phyloP scores from a whole-genome alignment of 2,888 invertebrate genomes.

The Boloria euphrosyne region DNA sequence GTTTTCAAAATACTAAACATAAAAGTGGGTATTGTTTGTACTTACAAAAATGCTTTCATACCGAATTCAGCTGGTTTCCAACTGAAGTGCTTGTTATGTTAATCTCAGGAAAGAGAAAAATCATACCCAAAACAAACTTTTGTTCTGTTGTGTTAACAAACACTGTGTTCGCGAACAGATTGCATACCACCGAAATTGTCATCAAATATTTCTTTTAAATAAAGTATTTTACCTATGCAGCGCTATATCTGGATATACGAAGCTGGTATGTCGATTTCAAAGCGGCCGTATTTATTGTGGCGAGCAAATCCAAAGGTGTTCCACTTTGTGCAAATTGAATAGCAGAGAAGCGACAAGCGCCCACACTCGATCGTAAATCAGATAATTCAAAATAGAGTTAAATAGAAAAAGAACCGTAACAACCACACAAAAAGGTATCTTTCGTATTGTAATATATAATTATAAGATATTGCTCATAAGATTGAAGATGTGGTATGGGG shows the following conservation, averaged over 20 bases:
- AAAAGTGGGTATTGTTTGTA: constrained; percentile 35
- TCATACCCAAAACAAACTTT: constrained; percentile 25
- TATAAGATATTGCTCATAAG: constrained; percentile 55
- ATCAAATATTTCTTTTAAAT: neutral
- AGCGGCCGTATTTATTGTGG: constrained; percentile 54
- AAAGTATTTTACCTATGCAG: neutral
- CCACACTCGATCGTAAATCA: constrained; percentile 71
- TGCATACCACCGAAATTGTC: constrained; percentile 5
- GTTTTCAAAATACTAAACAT: constrained; percentile 57
- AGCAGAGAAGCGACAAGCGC: constrained; percentile 58
- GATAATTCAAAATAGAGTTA: constrained; percentile 49
- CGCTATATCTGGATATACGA: constrained; percentile 31
- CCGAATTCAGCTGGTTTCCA: constrained; percentile 16
- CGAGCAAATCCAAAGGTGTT: constrained; percentile 60
- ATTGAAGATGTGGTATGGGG: constrained; percentile 69
- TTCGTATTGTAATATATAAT: constrained; percentile 40
- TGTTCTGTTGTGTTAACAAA: constrained; percentile 15
- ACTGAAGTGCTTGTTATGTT: constrained; percentile 32
- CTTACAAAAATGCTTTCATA: constrained; percentile 18
- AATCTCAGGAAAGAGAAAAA: constrained; percentile 30
- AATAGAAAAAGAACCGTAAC: constrained; percentile 56
- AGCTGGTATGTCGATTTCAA: constrained; percentile 49
- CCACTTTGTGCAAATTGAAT: constrained; percentile 72
- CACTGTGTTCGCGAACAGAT: constrained; percentile 1
- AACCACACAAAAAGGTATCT: constrained; percentile 49